Conservation (phyloP, 2,113 vertebrate species). For the Austrofundulus limnaeus region DNA sequence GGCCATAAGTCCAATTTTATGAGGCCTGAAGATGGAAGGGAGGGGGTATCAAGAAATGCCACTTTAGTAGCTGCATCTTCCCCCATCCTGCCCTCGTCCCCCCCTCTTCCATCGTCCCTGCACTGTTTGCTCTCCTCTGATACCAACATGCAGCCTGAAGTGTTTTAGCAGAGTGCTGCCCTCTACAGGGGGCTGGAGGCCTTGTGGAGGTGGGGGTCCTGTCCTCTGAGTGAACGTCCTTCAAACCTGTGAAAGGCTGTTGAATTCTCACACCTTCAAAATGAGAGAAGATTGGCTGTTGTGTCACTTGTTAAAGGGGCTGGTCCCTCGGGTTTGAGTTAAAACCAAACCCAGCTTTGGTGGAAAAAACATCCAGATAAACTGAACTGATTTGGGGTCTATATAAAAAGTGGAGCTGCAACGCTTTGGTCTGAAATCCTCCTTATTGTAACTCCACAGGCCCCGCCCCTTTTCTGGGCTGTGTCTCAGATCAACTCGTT, state of each 20-base stretch:
- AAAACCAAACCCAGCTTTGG: background rate
- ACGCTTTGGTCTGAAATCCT: too few relatives aligned
- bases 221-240: conserved; percentile 14
- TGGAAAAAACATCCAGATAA: background rate
- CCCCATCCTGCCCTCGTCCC: background rate
- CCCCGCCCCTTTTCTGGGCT: too few relatives aligned
- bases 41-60: conserved; percentile 87
- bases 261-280: conserved; percentile 4
- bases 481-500: too few relatives aligned
- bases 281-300: background rate
- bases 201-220: conserved; percentile 42
- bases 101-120: conserved; percentile 1
- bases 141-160: conserved; percentile 79
- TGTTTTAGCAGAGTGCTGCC: conserved; percentile 68
- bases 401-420: too few relatives aligned
- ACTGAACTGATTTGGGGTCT: too few relatives aligned
- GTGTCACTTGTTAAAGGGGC: background rate
- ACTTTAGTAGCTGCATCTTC: conserved; percentile 80
- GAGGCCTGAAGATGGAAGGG: conserved; percentile 86
- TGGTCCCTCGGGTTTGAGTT: background rate
- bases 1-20: conserved; percentile 98
- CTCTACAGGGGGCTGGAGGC: conserved; percentile 57
- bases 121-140: conserved; percentile 80
- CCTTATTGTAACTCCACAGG: too few relatives aligned
- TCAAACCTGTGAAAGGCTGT: background rate